Conservation (phyloP, 1,140 invertebrate genomes). For the Hydropsyche tenuis region DNA sequence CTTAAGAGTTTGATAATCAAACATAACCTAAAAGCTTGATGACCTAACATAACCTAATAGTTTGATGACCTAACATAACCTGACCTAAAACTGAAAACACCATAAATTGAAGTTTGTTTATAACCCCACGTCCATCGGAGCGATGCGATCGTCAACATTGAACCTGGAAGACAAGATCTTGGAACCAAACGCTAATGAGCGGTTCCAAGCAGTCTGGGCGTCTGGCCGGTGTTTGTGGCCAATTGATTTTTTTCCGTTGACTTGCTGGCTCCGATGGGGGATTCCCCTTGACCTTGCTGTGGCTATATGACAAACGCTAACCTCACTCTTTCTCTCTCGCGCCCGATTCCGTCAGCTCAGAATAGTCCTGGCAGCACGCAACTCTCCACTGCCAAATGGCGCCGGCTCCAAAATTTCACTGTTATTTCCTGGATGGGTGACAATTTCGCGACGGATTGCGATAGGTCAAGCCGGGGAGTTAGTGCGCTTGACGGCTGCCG, state of each 20-base stretch:
- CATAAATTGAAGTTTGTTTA: no score
- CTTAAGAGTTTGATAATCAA: no score
- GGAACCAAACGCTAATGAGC: no score
- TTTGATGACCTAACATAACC: no score
- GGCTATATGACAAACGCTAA: slow-evolving; percentile 38
- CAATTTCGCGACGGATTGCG: slow-evolving; percentile 43
- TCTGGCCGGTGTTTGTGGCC: slow-evolving; percentile 17
- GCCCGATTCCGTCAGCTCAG: neutral
- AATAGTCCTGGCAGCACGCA: slow-evolving; percentile 47
- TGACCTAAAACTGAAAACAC: no score
- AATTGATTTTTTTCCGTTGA: slow-evolving; percentile 40
- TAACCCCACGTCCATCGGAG: no score
- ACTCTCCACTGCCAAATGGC: slow-evolving; percentile 44
- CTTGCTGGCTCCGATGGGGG: neutral
- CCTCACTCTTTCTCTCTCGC: slow-evolving; percentile 13
- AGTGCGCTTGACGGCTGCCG: neutral
- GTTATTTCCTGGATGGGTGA: slow-evolving; percentile 45
- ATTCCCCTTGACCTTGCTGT: slow-evolving; percentile 43
- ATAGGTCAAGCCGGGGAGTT: slow-evolving; percentile 32
- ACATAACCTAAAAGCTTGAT: no score
- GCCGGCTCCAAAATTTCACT: slow-evolving; percentile 45
- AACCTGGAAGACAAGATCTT: no score
- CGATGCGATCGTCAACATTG: no score
- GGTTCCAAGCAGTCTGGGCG: neutral
- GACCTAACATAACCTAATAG: no score